Conservation (phyloP, 2,797 vertebrate genomes). For the Bufotes viridis region DNA sequence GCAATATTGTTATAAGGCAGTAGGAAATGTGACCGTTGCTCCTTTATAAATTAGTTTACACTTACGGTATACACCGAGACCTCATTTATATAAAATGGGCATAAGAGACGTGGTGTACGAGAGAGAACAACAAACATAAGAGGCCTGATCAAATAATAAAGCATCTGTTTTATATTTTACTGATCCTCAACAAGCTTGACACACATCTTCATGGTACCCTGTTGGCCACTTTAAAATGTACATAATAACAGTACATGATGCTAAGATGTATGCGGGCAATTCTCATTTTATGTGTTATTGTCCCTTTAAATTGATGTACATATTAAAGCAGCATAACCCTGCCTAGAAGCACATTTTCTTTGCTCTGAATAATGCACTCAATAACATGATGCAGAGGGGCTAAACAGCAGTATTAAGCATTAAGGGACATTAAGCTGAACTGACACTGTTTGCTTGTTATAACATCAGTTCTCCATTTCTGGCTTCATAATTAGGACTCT, state of each 20-base stretch:
- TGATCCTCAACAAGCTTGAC: constrained; percentile 8
- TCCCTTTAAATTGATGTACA: constrained; percentile 52
- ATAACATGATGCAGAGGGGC: constrained; percentile 47
- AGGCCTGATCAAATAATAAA: background rate
- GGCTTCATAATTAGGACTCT: constrained; percentile 49
- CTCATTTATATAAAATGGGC: background rate
- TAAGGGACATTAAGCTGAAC: constrained; percentile 44
- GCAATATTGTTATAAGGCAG: background rate
- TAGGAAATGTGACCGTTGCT: background rate
- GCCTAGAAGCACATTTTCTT: constrained; percentile 50
- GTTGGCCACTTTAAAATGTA: constrained; percentile 10
- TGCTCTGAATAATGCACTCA: constrained; percentile 53
- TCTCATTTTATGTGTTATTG: constrained; percentile 47
- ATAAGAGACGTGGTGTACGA: background rate
- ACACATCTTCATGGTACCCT: constrained; percentile 8
- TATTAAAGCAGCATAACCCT: constrained; percentile 48
- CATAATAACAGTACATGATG: constrained; percentile 45
- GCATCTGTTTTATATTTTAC: constrained; percentile 14
- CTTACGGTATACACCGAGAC: background rate
- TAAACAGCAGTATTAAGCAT: constrained; percentile 38
- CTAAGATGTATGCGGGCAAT: constrained; percentile 27
- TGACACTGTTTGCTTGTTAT: constrained; percentile 47
- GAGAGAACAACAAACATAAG: background rate
- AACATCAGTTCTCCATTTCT: constrained; percentile 52
- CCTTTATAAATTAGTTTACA: background rate